Base-by-base conservation (phyloP, 2,888 invertebrate species). In the Molorchus minor region DNA sequence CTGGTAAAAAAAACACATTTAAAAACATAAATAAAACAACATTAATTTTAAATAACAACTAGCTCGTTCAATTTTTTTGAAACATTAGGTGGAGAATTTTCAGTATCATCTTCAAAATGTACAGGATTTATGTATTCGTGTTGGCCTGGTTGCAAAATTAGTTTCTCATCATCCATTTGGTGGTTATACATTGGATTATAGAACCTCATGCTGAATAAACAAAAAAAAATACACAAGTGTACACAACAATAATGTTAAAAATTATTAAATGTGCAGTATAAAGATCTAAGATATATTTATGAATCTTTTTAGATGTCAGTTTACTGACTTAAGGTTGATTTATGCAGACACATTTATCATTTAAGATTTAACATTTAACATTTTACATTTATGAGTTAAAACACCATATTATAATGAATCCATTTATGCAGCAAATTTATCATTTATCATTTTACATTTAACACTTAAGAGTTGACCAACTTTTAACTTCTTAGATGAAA, bases 41-140 rank as follows among this genome's bases (percentile, higher is more conserved):
- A 29, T 30, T 16, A 58, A 41, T 30, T 21, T n/a, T n/a, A n/a
- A n/a, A n/a, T n/a, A n/a, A n/a, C n/a, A n/a, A n/a, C n/a, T n/a
- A n/a, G n/a, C n/a, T 51, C 51, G 41, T 38, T 44, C 19, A 49
- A 20, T 29, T 52, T 55, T 25, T 21, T 57, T 35, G 15, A 43
- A 7, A 35, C n/a, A 16, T 21, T 58, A 25, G 16, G 44, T 29
- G 53, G 16, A 13, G 35, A 35, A 15, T 47, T 20, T 10, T 52
- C 47, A 25, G 29, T 19, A 19, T 44, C 38, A 17, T 57, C 56
- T 20, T 56, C 29, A 19, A 62, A 45, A 49, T 60, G 59, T 13
- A 70, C 56, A 4, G 79, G 78, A 64, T 79, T 79, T 12, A 66
- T 62, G 47, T 78, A 79, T 56, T 79, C 80, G 53, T 79, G 78